A percentile compares a stretch with the other conserved stretches of the same genome.
Evolutionary conservation across 37 sponge, comb jelly and placozoan genomes (phyloP).

Genomic region (Oopsacas minuta): DNA sequence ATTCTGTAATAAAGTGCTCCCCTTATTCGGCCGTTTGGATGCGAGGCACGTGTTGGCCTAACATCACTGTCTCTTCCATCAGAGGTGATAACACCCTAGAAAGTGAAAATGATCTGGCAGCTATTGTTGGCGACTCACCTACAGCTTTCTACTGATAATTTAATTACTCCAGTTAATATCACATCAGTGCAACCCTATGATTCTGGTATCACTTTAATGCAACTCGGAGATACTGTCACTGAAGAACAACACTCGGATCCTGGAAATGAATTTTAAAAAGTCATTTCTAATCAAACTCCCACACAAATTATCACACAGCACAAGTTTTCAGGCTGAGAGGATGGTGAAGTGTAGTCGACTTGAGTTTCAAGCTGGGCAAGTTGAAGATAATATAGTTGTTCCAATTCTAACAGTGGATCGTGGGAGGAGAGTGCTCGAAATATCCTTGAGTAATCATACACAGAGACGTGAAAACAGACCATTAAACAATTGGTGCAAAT

Average conservation of each 20-base stretch:
- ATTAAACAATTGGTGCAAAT: not conserved
- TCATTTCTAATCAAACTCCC: not conserved
- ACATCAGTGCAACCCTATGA: no score
- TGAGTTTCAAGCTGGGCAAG: not conserved
- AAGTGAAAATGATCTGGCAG: not conserved
- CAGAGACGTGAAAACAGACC: not conserved
- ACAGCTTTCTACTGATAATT: not conserved
- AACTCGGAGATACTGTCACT: not conserved
- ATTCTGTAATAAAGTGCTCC: constrained; percentile 6
- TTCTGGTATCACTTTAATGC: no score
- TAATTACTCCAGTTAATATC: not conserved
- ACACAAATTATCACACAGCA: not conserved
- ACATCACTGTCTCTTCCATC: not conserved
- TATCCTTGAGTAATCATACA: not conserved
- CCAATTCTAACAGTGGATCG: not conserved
- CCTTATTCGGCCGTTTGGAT: constrained; percentile 5
- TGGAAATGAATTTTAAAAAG: not conserved
- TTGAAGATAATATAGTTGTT: not conserved
- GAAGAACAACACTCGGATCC: not conserved
- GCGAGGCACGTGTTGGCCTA: not conserved
- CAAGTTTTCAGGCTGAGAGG: not conserved
- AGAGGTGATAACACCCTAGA: not conserved
- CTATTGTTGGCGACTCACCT: not conserved
- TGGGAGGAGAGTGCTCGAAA: not conserved
- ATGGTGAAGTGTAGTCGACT: not conserved